Evolutionary conservation across 2,797 vertebrate genomes (phyloP), one percentile per base, ranked within the genome.

Genomic region (Peromyscus nudipes): DNA sequence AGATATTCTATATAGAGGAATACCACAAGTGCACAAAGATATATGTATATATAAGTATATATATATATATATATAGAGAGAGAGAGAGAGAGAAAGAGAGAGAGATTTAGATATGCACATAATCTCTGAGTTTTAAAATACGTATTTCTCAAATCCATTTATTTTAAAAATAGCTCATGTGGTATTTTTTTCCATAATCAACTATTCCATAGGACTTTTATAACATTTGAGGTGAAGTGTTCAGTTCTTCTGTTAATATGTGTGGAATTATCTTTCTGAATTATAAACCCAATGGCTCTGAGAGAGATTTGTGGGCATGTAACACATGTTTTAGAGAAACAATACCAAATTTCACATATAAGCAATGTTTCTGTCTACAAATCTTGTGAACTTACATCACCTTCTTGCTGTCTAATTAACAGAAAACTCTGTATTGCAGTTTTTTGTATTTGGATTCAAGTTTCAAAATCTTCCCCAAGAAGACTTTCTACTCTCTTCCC

Each of bases 1-100:
- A 96, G n/a, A 95, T 60, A 79, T 82, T 85, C 84, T 90, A 93
- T 97, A 94, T 96, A 94, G 82, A 97, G 91, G 43, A 94, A 84
- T 23, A 95, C 5, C n/a, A 92, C n/a, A 93, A 23, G 60, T 83
- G 84, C n/a, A 60, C 12, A 46, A 9, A 71, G 27, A 55, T 75
- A 40, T 49, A 94, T n/a, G 0, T 40, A 31, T 17, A 37, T 8
- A 19, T 10, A 82, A 52, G 19, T 19, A 23, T 52, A n/a, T 13
- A 49, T 21, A 85, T 4, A 46, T 21, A 34, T 4, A 80, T 60
- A 34, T 11, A 49, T 46, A 52, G 9, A 49, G 1, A 43, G 43
- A 43, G 43, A 43, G 43, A 43, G 43, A 43, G 43, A 46, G 5
- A 84, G 0, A 65, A 6, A 49, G 49, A 52, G 3, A 84, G 31